Percentiles rank a stretch among this genome's conserved stretches.
These are phyloP conservation scores for Cephus pulcher DNA, from an alignment of 2,888 invertebrate species.

Conservation along the genomic window DNA sequence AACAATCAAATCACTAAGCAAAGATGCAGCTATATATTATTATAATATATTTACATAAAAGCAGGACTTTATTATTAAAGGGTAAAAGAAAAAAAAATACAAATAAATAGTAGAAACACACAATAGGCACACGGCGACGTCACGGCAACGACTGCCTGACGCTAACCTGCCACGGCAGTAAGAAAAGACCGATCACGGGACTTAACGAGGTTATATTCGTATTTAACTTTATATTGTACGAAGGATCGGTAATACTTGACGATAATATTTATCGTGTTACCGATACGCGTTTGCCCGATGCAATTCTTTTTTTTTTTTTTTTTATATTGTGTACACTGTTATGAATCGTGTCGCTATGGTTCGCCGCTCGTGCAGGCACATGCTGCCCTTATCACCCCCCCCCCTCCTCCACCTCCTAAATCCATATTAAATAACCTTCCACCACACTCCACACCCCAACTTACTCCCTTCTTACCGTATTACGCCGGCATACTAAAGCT, in stretches of 20 bases:
- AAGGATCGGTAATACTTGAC: not conserved
- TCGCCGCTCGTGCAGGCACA: not conserved
- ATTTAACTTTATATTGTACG: not conserved
- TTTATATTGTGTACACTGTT: not conserved
- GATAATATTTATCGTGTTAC: not conserved
- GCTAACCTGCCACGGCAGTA: not conserved
- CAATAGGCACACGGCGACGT: not conserved
- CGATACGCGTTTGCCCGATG: not conserved
- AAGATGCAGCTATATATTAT: conserved; percentile 65
- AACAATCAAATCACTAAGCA: conserved; percentile 63
- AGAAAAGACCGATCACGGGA: not conserved
- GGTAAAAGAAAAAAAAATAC: no score
- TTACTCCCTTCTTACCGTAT: not conserved
- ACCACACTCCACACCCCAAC: not conserved
- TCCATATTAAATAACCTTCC: not conserved
- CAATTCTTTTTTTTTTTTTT: not conserved
- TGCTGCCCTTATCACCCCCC: not conserved
- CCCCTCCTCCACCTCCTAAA: accelerated
- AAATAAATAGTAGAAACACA: not conserved
- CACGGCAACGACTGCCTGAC: not conserved
- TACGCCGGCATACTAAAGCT: not conserved
- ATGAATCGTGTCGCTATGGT: not conserved
- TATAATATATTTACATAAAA: conserved; percentile 66
- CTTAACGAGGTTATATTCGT: not conserved
- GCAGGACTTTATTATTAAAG: conserved; percentile 24